These are phyloP conservation scores for Siniperca obscura DNA, from an alignment of 2,797 vertebrate genomes.

Conservation along the genomic window DNA sequence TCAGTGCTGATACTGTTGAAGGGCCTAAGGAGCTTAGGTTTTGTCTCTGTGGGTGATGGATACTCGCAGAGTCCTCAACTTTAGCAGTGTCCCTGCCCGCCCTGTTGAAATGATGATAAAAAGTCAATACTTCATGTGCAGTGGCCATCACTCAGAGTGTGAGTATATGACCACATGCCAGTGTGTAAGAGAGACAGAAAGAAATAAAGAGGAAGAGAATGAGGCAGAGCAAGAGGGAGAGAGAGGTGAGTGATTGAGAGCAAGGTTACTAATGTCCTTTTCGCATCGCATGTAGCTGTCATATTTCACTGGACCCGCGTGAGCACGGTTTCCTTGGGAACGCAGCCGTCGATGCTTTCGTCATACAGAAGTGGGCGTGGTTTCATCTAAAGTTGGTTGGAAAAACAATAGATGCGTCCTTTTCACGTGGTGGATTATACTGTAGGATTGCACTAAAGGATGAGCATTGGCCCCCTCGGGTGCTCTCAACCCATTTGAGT, in stretches of 20 bases:
- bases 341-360: no score
- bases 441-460: constrained; percentile 42
- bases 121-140: constrained; percentile 48
- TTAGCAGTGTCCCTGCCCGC: constrained; percentile 45
- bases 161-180: constrained; percentile 30
- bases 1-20: constrained; percentile 37
- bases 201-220: constrained; percentile 19
- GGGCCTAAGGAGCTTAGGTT: constrained; percentile 47
- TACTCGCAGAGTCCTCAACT: constrained; percentile 28
- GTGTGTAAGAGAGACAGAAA: constrained; percentile 11
- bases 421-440: constrained; percentile 58
- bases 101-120: constrained; percentile 63
- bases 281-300: no score
- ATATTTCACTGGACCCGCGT: no score
- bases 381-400: no score
- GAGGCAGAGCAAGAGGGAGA: constrained; percentile 8
- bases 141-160: constrained; percentile 49
- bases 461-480: constrained; percentile 34
- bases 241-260: constrained; percentile 54
- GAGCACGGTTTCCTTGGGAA: no score
- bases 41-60: constrained; percentile 56
- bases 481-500: constrained; percentile 50
- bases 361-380: no score
- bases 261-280: constrained; percentile 52
- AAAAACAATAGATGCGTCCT: constrained; percentile 4